phyloP scores from a whole-genome alignment of 2,888 invertebrate species.

The Polymixis lichenea region DNA sequence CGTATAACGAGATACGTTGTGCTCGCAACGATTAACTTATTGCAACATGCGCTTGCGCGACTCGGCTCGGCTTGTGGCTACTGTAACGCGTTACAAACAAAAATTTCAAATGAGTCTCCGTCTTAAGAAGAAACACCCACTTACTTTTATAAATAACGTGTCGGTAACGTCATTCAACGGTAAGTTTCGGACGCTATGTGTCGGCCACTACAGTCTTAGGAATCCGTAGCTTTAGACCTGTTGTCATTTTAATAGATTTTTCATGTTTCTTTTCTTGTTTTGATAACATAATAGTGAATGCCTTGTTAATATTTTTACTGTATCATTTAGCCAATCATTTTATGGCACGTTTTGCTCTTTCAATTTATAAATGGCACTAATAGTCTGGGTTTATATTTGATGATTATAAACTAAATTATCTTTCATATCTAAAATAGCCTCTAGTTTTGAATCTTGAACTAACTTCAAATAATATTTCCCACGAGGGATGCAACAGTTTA shows the following conservation, averaged over 20 bases:
- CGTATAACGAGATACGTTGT: too few species aligned
- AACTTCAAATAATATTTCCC: not conserved
- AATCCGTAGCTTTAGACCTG: not conserved
- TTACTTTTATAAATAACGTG: not conserved
- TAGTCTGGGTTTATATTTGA: slow-evolving; percentile 44
- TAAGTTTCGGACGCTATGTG: not conserved
- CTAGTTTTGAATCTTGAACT: not conserved
- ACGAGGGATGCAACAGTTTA: not conserved
- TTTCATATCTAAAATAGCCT: slow-evolving; percentile 30
- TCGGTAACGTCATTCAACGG: not conserved
- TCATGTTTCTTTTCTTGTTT: not conserved
- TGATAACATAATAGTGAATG: slow-evolving; percentile 15
- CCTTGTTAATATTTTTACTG: not conserved
- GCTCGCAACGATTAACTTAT: too few species aligned
- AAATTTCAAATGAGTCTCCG: too few species aligned
- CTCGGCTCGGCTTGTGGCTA: too few species aligned
- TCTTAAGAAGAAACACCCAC: not conserved
- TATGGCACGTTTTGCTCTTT: slow-evolving; percentile 56
- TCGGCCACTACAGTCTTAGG: not conserved
- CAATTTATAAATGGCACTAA: slow-evolving; percentile 54
- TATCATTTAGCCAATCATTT: slow-evolving; percentile 36
- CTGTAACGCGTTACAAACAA: too few species aligned
- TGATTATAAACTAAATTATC: not conserved
- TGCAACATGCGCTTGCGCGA: too few species aligned
- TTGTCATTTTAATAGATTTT: not conserved